Conservation (phyloP, 2,888 invertebrate genomes). For the Mystacides longicornis region DNA sequence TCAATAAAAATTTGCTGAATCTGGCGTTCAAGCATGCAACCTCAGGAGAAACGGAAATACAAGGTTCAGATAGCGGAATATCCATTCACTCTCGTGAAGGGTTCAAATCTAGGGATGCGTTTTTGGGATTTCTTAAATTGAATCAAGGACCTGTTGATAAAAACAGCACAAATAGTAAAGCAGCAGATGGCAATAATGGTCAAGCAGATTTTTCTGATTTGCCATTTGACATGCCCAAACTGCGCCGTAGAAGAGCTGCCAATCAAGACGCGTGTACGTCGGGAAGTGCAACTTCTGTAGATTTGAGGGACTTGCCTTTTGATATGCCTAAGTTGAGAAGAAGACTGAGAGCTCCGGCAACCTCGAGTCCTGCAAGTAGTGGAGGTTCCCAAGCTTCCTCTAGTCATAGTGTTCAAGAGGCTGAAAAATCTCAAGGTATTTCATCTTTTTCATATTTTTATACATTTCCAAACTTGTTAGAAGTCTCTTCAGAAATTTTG, state of each 20-base stretch:
- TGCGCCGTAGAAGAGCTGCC: constrained; percentile 60
- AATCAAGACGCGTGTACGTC: constrained; percentile 62
- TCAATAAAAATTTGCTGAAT: constrained; percentile 70
- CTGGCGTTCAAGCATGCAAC: constrained; percentile 57
- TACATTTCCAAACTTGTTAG: too few relatives aligned
- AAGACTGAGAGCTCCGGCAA: constrained; percentile 57
- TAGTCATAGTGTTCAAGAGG: constrained; percentile 71
- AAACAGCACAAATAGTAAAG: constrained; percentile 32
- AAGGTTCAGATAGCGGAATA: constrained; percentile 83
- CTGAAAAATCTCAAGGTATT: constrained; percentile 55
- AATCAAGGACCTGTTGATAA: constrained; percentile 49
- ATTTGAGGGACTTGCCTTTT: constrained; percentile 76
- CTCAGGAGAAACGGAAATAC: constrained; percentile 65
- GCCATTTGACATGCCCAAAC: constrained; percentile 86
- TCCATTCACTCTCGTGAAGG: constrained; percentile 78
- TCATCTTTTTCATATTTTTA: constrained; percentile 39
- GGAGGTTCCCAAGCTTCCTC: constrained; percentile 75
- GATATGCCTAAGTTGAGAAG: constrained; percentile 86
- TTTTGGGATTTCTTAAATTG: constrained; percentile 50
- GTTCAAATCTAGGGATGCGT: constrained; percentile 58
- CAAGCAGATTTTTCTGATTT: constrained; percentile 64
- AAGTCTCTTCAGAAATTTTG: too few relatives aligned
- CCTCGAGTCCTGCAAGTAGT: constrained; percentile 60
- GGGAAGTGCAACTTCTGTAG: constrained; percentile 65
- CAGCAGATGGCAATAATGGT: constrained; percentile 42